Evolutionary conservation across 30 jellyfish, hydroid and myxozoan species (phyloP).

Genomic region (Pseudorhiza aurosa): DNA sequence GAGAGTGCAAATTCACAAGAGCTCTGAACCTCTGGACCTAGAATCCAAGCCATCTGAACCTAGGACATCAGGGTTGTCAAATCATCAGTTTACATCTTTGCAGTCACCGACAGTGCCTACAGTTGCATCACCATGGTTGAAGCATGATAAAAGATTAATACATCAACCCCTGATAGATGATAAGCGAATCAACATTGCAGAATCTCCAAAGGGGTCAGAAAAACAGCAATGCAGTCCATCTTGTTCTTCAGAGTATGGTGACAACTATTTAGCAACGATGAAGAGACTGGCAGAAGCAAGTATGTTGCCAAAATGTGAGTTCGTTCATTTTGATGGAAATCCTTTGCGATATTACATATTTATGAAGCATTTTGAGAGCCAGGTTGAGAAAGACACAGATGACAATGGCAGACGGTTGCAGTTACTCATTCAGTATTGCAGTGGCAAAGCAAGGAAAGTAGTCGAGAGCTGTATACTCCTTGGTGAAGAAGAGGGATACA

Average conservation of each 20-base stretch:
- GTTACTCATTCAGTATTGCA: slow-evolving; percentile 40
- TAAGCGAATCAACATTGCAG: slow-evolving; percentile 17
- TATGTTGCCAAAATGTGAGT: slow-evolving; percentile 38
- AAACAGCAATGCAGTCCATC: slow-evolving; percentile 20
- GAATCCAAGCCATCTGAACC: slow-evolving; percentile 18
- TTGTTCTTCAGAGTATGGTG: slow-evolving; percentile 11
- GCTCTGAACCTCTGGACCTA: too few relatives aligned
- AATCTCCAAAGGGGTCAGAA: background rate
- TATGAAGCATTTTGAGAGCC: slow-evolving; percentile 31
- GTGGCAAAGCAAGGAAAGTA: slow-evolving; percentile 30
- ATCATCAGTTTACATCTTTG: slow-evolving; percentile 48
- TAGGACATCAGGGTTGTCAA: slow-evolving; percentile 41
- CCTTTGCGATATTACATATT: slow-evolving; percentile 32
- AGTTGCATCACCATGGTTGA: slow-evolving; percentile 23
- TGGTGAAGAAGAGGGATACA: slow-evolving; percentile 27
- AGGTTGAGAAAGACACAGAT: slow-evolving; percentile 57
- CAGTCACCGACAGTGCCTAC: slow-evolving; percentile 18
- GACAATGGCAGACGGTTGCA: slow-evolving; percentile 46
- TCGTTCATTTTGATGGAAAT: slow-evolving; percentile 39
- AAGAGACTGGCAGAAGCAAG: slow-evolving; percentile 46
- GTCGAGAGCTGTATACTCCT: slow-evolving; percentile 29
- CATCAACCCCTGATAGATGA: too few relatives aligned
- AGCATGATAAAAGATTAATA: slow-evolving; percentile 8
- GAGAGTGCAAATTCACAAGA: slow-evolving; percentile 27
- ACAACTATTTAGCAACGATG: slow-evolving; percentile 30